Conservation (phyloP, 1,140 invertebrate genomes). For the Pogonomyrmex barbatus region DNA sequence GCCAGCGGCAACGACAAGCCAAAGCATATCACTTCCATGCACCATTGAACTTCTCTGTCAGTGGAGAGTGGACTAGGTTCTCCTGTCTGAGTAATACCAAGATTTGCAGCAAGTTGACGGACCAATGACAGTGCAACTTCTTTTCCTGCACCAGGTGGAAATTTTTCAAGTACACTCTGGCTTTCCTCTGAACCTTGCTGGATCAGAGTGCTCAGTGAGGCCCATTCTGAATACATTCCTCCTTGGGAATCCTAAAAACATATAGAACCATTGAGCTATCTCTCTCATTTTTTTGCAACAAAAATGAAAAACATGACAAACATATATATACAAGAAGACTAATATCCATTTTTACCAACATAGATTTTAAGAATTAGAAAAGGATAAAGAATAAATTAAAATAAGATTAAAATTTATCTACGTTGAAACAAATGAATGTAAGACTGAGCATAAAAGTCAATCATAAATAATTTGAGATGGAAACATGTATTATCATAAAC, state of each 20-base stretch:
- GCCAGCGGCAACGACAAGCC: constrained; percentile 95
- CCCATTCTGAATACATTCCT: constrained; percentile 95
- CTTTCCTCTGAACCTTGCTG: constrained; percentile 89
- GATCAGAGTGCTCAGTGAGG: constrained; percentile 90
- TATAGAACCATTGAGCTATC: background rate
- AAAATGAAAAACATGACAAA: constrained; percentile 14
- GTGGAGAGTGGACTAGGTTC: constrained; percentile 91
- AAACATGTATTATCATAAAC: background rate
- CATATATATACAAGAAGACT: constrained; percentile 24
- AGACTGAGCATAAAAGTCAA: constrained; percentile 1
- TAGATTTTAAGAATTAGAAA: too few species aligned
- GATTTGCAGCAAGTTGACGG: constrained; percentile 91
- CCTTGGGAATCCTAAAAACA: constrained; percentile 84
- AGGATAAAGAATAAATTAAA: too few species aligned
- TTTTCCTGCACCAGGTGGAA: constrained; percentile 91
- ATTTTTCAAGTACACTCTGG: constrained; percentile 95
- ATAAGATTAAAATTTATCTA: too few species aligned
- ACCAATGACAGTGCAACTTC: constrained; percentile 95
- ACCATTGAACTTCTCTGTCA: constrained; percentile 95
- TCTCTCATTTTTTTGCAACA: background rate
- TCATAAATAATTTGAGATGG: background rate
- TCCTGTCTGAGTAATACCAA: constrained; percentile 91
- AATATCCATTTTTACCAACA: too few species aligned
- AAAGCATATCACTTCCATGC: constrained; percentile 97
- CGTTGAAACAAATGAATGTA: background rate